Conservation (phyloP, 1,140 invertebrate species). For the Zaprionus gabonicus region DNA sequence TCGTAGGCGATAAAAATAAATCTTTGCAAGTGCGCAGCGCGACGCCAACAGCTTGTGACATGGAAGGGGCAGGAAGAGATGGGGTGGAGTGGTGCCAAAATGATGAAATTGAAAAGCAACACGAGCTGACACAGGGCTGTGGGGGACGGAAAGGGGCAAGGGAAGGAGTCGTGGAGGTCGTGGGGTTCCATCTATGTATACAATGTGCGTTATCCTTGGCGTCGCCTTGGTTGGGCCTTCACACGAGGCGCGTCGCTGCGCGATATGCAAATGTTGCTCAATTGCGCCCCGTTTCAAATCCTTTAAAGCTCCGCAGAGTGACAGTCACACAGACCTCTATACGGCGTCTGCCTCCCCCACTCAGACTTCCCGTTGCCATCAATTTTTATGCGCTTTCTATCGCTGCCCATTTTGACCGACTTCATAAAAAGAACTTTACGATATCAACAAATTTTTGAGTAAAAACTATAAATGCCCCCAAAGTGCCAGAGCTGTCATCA, state of each 20-base stretch:
- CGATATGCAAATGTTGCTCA: constrained; percentile 79
- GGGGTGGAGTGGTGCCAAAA: constrained; percentile 27
- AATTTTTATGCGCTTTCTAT: constrained; percentile 78
- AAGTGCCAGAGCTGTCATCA: background rate
- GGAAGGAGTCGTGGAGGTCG: background rate
- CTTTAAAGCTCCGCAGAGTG: constrained; percentile 56
- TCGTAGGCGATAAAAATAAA: constrained; percentile 82
- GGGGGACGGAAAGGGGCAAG: background rate
- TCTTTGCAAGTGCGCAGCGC: constrained; percentile 75
- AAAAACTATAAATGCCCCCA: constrained; percentile 63
- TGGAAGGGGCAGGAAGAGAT: background rate
- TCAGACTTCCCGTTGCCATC: constrained; percentile 56
- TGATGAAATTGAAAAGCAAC: constrained; percentile 77
- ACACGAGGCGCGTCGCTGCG: background rate
- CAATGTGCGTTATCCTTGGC: constrained; percentile 76
- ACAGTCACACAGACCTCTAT: background rate
- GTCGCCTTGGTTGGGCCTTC: constrained; percentile 24
- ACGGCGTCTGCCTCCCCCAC: background rate
- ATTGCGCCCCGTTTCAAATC: constrained; percentile 53
- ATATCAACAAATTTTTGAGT: constrained; percentile 55
- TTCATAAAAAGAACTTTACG: constrained; percentile 79
- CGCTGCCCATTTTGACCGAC: constrained; percentile 74
- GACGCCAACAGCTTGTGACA: constrained; percentile 67
- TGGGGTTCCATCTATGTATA: constrained; percentile 48
- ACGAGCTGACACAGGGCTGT: constrained; percentile 15